Evolutionary conservation across 2,888 invertebrate genomes (phyloP), one percentile per base, ranked within the genome.

Genomic region (Leptopilina drosophilae): DNA sequence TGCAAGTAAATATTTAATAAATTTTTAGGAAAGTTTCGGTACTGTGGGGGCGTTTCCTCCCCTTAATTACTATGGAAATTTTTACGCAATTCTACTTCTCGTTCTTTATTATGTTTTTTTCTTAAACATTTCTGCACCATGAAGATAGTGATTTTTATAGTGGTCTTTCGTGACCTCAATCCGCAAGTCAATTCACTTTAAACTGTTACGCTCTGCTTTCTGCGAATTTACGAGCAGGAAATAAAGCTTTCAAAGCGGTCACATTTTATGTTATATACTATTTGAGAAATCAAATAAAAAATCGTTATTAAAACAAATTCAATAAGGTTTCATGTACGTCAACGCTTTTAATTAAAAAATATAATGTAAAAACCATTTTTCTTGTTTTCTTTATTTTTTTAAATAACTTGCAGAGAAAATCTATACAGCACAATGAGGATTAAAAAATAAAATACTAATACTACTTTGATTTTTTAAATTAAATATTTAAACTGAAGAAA

Each of bases 141-240:
- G 14, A 14, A 49, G 67, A 67, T 67, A 67, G 49, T 67, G 64
- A 65, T 67, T 67, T 67, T 67, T 67, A 67, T 67, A 66, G 67
- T 67, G 49, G 67, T 49, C 67, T 67, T 67, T 49, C 20, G 26
- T 49, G 67, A 67, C 67, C 67, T 49, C 67, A 67, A 67, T 67
- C 67, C 67, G 67, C 49, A 67, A 67, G 67, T 49, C 67, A 49
- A 67, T 67, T 67, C 49, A 67, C 67, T 67, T 49, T 67, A 67
- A 49, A 67, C 67, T 67, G 67, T 67, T 67, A 67, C 49, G 67
- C 67, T 67, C 67, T 14, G 49, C 67, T 67, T 49, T 67, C 67
- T 49, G 20, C 49, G 67, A 67, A 67, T 67, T 67, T 67, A 67
- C 49, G 67, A 67, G 67, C 67, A 49, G 49, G 20, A 67, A 49